phyloP scores from a whole-genome alignment of 2,113 vertebrate species.

The Daubentonia madagascariensis region DNA sequence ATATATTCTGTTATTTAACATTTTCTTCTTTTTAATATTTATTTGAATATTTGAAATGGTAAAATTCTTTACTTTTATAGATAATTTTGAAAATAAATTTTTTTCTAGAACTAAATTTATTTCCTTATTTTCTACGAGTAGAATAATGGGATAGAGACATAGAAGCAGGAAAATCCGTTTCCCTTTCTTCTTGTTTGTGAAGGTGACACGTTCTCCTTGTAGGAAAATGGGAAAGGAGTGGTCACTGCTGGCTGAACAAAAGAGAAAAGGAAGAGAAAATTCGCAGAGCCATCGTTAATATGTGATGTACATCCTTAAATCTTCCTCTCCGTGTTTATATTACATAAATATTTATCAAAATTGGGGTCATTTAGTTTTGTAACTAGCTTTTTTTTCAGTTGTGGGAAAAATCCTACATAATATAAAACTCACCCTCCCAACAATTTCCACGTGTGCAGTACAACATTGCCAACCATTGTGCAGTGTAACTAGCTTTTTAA shows the following conservation, averaged over 20 bases:
- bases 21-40: not conserved
- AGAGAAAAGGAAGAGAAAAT: not conserved
- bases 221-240: no score
- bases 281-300: no score
- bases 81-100: not conserved
- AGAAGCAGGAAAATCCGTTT: not conserved
- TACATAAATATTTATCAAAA: not conserved
- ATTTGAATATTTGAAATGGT: not conserved
- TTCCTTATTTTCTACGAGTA: not conserved
- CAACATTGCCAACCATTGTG: accelerated
- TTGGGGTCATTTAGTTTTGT: not conserved
- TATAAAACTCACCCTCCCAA: not conserved
- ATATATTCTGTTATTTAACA: not conserved
- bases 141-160: not conserved
- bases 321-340: not conserved
- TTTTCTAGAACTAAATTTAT: not conserved
- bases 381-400: not conserved
- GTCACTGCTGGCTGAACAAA: no score
- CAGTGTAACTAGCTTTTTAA: accelerated
- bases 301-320: no score
- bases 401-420: not conserved
- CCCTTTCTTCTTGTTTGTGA: not conserved
- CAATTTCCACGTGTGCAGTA: accelerated
- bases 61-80: not conserved
- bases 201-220: no score